phyloP scores from a whole-genome alignment of 1,140 invertebrate genomes.

The Thalassaphorura encarpata region DNA sequence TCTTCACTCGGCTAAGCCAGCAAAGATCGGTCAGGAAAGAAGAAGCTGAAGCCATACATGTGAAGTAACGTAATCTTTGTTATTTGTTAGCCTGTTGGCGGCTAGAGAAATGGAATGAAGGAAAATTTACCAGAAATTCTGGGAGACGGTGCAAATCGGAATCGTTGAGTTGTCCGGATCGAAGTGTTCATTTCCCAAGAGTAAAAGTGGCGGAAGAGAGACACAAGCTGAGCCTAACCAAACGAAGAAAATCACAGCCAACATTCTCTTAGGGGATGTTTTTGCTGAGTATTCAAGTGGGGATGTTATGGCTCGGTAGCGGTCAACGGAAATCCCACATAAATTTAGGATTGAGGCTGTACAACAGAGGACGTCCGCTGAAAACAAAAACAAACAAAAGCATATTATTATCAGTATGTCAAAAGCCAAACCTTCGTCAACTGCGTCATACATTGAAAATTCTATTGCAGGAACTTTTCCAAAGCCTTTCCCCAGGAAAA shows the following conservation, averaged over 20 bases:
- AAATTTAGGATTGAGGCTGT: slow-evolving; percentile 85
- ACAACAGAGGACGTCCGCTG: slow-evolving; percentile 71
- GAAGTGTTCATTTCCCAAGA: slow-evolving; percentile 74
- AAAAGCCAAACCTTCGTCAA: not conserved
- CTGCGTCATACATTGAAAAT: not conserved
- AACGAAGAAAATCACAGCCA: slow-evolving; percentile 69
- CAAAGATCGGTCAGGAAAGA: too few species aligned
- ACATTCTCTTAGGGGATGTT: slow-evolving; percentile 70
- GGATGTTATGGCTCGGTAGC: slow-evolving; percentile 84
- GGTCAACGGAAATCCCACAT: slow-evolving; percentile 86
- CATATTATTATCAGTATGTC: not conserved
- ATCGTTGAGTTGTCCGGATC: slow-evolving; percentile 41
- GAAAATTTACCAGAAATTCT: slow-evolving; percentile 57
- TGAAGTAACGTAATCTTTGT: too few species aligned
- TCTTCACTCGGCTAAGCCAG: too few species aligned
- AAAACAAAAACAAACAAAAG: slow-evolving; percentile 1
- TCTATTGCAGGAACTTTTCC: not conserved
- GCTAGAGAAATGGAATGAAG: too few species aligned
- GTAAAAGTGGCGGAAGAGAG: slow-evolving; percentile 73
- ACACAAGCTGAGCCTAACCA: slow-evolving; percentile 84
- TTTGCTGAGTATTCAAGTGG: slow-evolving; percentile 81
- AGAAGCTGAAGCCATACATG: too few species aligned
- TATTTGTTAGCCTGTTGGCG: too few species aligned
- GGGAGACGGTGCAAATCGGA: slow-evolving; percentile 59
- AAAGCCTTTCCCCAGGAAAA: not conserved